Evolutionary conservation across 2,888 invertebrate species (phyloP).

Genomic region (Dasysyrphus albostriatus): DNA sequence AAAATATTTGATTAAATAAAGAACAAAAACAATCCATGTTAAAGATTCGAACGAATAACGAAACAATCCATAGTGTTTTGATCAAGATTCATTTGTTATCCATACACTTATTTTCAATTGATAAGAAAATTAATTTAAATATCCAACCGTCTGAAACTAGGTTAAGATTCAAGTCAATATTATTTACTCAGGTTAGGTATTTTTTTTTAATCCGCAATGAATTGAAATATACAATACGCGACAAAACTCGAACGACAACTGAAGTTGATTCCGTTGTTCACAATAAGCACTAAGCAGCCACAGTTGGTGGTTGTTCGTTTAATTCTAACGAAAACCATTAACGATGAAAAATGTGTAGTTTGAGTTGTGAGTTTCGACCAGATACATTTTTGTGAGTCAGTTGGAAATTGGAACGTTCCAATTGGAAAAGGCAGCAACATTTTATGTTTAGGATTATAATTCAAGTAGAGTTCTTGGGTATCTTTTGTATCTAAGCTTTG

Average conservation of each 20-base stretch:
- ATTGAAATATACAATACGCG: conserved; percentile 53
- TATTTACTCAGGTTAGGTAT: conserved; percentile 15
- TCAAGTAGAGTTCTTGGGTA: neutral
- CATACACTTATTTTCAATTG: neutral
- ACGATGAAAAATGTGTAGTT: conserved; percentile 31
- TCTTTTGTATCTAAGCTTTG: neutral
- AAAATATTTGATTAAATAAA: neutral
- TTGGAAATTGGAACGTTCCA: conserved; percentile 19
- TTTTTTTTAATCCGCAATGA: conserved; percentile 34
- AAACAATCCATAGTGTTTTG: neutral
- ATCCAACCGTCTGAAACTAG: conserved; percentile 7
- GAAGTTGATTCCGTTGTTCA: conserved; percentile 59
- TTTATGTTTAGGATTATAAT: neutral
- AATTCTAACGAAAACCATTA: conserved; percentile 40
- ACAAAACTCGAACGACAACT: conserved; percentile 70
- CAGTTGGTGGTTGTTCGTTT: conserved; percentile 70
- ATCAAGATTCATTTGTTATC: neutral
- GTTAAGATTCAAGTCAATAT: conserved; percentile 17
- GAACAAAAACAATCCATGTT: conserved; percentile 8
- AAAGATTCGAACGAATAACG: neutral
- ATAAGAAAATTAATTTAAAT: neutral
- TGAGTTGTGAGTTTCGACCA: conserved; percentile 23
- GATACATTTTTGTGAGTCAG: conserved; percentile 35
- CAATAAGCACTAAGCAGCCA: conserved; percentile 50
- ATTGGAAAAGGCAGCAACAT: conserved; percentile 11